Conservation (phyloP, 2,113 vertebrate species). For the Diglossa brunneiventris region DNA sequence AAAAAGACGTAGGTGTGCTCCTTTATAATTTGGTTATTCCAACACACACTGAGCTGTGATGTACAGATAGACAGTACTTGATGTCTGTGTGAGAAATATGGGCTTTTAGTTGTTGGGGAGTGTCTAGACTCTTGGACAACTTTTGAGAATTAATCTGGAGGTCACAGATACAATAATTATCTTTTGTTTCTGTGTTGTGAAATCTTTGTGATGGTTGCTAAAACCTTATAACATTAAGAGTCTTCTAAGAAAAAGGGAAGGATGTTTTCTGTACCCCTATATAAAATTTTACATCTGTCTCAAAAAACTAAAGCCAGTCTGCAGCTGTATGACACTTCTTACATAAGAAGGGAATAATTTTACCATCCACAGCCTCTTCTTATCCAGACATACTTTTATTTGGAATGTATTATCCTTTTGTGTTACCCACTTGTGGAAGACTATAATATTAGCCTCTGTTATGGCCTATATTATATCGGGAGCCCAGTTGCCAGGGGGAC, state of each 20-base stretch:
- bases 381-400: background rate
- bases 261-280: background rate
- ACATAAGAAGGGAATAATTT: background rate
- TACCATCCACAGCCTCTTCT: background rate
- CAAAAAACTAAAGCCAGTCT: background rate
- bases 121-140: background rate
- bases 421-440: background rate
- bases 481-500: too few species aligned
- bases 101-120: background rate
- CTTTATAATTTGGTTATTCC: background rate
- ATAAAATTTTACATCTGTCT: background rate
- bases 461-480: too few species aligned
- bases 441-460: too few species aligned
- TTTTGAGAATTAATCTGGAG: background rate
- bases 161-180: background rate
- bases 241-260: background rate
- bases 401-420: background rate
- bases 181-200: background rate
- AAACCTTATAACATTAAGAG: background rate
- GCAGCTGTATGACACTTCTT: background rate
- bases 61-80: background rate
- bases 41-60: background rate
- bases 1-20: background rate
- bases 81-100: background rate
- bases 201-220: background rate